Conservation (phyloP, 2,888 invertebrate genomes). For the Philereme vetulata region DNA sequence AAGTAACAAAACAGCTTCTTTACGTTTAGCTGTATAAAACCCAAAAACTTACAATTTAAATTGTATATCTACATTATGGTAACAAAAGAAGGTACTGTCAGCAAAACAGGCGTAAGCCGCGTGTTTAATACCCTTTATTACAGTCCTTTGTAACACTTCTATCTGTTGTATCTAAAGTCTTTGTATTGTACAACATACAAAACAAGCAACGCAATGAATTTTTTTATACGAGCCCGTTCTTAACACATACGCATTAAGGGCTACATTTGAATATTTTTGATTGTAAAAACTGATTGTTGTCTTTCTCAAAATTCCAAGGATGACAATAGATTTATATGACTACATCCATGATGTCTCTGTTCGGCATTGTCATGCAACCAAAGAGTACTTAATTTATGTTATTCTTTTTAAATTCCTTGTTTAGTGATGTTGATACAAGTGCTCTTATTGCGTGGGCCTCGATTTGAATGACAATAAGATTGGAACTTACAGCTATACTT, state of each 20-base stretch:
- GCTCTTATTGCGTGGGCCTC: constrained; percentile 53
- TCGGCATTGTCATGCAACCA: constrained; percentile 58
- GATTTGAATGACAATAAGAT: constrained; percentile 53
- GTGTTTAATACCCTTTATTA: constrained; percentile 71
- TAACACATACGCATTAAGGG: constrained; percentile 37
- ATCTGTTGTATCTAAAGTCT: constrained; percentile 76
- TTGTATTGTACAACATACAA: constrained; percentile 52
- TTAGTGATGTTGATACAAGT: constrained; percentile 70
- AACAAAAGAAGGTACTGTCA: constrained; percentile 24
- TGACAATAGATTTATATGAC: constrained; percentile 81
- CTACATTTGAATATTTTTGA: constrained; percentile 37
- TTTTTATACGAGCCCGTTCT: constrained; percentile 18
- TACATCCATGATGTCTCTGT: constrained; percentile 71
- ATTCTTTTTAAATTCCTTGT: constrained; percentile 57
- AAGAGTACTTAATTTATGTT: constrained; percentile 70
- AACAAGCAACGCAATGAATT: constrained; percentile 12
- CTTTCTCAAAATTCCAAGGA: constrained; percentile 58
- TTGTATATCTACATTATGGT: constrained; percentile 10
- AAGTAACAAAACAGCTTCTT: no score
- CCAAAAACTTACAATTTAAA: not conserved
- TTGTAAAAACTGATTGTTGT: constrained; percentile 44
- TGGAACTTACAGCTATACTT: not conserved
- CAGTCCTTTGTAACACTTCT: constrained; percentile 65
- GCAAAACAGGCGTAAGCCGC: constrained; percentile 44
- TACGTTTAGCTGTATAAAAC: not conserved